Evolutionary conservation across 2,888 invertebrate genomes (phyloP).

Genomic region (Pristionchus arcanus): DNA sequence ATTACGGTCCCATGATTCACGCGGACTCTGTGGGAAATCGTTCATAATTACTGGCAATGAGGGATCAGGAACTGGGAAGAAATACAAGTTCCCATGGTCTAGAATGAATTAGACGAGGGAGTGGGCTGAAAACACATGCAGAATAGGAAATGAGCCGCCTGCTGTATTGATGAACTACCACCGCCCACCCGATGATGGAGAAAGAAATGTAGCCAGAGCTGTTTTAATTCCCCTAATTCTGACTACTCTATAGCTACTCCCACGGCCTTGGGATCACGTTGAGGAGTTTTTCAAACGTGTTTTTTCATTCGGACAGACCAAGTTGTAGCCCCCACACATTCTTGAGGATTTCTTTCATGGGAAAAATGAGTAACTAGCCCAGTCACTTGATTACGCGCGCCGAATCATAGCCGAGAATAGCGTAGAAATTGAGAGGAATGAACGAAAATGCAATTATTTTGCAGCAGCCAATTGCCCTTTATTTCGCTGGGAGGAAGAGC

Average conservation of each 20-base stretch:
- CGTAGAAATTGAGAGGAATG: background rate
- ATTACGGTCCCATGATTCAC: background rate
- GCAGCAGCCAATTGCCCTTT: background rate
- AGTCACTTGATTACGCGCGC: background rate
- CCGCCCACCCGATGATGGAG: background rate
- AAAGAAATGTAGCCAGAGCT: background rate
- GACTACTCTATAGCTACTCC: too few relatives aligned
- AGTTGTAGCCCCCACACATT: background rate
- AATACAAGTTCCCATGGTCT: background rate
- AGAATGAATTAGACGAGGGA: slow-evolving; percentile 1
- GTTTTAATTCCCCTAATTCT: too few relatives aligned
- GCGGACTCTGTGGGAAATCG: background rate
- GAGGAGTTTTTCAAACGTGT: background rate
- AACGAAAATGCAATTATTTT: background rate
- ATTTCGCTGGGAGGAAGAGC: background rate
- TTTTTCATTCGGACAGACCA: background rate
- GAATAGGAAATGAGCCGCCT: background rate
- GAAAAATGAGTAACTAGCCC: background rate
- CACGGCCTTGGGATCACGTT: background rate
- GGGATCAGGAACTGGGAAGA: background rate
- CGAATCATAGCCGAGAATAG: background rate
- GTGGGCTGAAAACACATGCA: background rate
- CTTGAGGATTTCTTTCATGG: background rate
- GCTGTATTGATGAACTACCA: background rate
- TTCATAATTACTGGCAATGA: background rate